A percentile compares a stretch with the other conserved stretches of the same genome.
These are phyloP conservation scores for Drosophila neocordata DNA, from an alignment of 1,140 invertebrate species.

Conservation along the genomic window DNA sequence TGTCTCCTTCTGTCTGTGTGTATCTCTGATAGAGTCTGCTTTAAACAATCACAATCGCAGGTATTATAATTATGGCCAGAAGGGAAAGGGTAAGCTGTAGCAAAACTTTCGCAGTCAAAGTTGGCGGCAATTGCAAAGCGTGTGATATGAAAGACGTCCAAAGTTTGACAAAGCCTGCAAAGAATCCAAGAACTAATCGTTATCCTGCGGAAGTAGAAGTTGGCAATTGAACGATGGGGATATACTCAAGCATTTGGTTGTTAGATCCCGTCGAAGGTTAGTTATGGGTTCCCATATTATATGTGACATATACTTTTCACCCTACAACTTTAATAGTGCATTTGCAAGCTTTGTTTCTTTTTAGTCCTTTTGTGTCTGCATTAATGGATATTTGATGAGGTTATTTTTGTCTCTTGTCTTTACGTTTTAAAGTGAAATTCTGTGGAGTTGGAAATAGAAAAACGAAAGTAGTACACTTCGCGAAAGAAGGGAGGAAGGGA, in stretches of 20 bases:
- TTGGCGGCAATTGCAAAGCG: slow-evolving; percentile 44
- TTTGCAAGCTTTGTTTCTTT: not conserved
- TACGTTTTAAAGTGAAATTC: slow-evolving; percentile 28
- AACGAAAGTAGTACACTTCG: slow-evolving; percentile 46
- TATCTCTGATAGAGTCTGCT: slow-evolving; percentile 43
- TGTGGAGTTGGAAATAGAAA: slow-evolving; percentile 26
- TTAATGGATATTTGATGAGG: slow-evolving; percentile 65
- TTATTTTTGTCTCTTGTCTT: slow-evolving; percentile 60
- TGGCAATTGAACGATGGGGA: slow-evolving; percentile 30
- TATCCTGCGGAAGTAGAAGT: slow-evolving; percentile 27
- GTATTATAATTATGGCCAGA: slow-evolving; percentile 66
- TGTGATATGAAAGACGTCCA: slow-evolving; percentile 74
- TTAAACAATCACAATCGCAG: slow-evolving; percentile 75
- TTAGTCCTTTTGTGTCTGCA: slow-evolving; percentile 56
- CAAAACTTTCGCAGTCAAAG: slow-evolving; percentile 64
- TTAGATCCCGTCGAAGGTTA: slow-evolving; percentile 50
- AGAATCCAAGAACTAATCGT: slow-evolving; percentile 16
- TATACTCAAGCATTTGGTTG: slow-evolving; percentile 27
- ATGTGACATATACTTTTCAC: slow-evolving; percentile 2
- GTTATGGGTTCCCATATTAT: slow-evolving; percentile 32
- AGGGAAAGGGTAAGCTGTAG: slow-evolving; percentile 2
- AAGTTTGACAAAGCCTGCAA: slow-evolving; percentile 53
- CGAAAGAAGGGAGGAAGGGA: not conserved
- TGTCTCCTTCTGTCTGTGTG: not conserved
- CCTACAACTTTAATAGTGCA: slow-evolving; percentile 37